Percentiles rank a stretch among this genome's conserved stretches.
phyloP scores from a whole-genome alignment of 2,113 vertebrate species.

The Tragelaphus buxtoni region DNA sequence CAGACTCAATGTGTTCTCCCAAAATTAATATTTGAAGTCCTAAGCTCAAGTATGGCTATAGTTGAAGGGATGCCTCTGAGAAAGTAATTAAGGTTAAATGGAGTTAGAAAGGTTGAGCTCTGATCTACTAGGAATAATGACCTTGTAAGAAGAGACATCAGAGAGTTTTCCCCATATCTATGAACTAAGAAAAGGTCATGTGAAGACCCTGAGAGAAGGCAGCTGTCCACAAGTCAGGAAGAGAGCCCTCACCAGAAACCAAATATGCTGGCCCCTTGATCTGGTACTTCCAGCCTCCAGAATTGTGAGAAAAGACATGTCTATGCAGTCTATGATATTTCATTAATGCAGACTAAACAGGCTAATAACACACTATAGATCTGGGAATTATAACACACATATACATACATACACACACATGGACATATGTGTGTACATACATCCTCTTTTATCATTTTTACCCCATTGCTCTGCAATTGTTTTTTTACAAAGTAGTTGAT shows the following conservation, averaged over 20 bases:
- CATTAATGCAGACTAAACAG: too few relatives aligned
- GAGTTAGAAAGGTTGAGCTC: neutral
- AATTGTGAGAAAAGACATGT: neutral
- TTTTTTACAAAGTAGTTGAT: too few relatives aligned
- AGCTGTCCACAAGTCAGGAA: neutral
- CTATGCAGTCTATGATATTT: fast-evolving
- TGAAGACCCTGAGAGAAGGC: neutral
- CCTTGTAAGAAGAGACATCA: neutral
- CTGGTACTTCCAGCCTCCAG: neutral
- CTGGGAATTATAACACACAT: neutral
- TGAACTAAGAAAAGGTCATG: fast-evolving
- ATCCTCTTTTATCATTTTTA: fast-evolving
- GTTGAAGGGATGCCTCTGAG: neutral
- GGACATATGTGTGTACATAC: too few relatives aligned
- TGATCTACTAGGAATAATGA: neutral
- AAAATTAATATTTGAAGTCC: neutral
- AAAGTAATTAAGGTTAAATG: fast-evolving
- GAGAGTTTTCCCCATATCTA: fast-evolving
- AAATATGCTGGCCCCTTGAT: fast-evolving
- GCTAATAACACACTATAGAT: fast-evolving
- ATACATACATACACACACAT: fast-evolving
- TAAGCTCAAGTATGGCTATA: fast-evolving
- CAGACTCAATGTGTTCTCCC: neutral
- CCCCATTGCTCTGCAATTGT: neutral
- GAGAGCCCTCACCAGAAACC: neutral